These are phyloP conservation scores for Xylocampa areola DNA, from an alignment of 2,888 invertebrate species.

Conservation along the genomic window DNA sequence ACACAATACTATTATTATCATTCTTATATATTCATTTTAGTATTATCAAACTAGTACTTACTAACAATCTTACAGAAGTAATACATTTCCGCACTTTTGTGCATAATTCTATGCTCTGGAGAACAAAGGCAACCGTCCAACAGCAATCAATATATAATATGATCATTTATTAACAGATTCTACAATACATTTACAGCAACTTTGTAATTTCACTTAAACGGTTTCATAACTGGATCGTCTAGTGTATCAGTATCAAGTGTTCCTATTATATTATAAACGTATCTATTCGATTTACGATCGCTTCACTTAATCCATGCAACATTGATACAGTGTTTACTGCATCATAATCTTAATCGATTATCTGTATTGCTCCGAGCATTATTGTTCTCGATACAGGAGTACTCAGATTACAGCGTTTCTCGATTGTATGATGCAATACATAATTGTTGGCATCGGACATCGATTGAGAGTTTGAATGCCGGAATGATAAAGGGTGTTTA, in stretches of 20 bases:
- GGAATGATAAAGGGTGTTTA: neutral
- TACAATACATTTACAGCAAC: neutral
- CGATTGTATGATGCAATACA: slow-evolving; percentile 44
- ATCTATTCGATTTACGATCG: slow-evolving; percentile 24
- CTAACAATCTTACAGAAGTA: too few relatives aligned
- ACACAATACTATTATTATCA: too few relatives aligned
- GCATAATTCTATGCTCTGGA: too few relatives aligned
- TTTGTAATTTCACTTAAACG: slow-evolving; percentile 21
- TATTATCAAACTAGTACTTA: too few relatives aligned
- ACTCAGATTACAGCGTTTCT: slow-evolving; percentile 40
- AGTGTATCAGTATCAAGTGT: slow-evolving; percentile 26
- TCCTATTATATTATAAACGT: too few relatives aligned
- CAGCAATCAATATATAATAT: too few relatives aligned
- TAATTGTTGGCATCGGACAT: slow-evolving; percentile 44
- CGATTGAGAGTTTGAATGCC: slow-evolving; percentile 24
- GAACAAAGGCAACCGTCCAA: too few relatives aligned
- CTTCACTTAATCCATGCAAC: slow-evolving; percentile 47
- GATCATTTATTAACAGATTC: too few relatives aligned
- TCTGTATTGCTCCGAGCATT: slow-evolving; percentile 45
- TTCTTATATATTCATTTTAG: too few relatives aligned
- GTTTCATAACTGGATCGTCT: slow-evolving; percentile 26
- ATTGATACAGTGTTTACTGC: slow-evolving; percentile 50
- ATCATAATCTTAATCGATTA: slow-evolving; percentile 57
- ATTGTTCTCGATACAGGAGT: slow-evolving; percentile 51
- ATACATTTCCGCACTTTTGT: too few relatives aligned